phyloP scores from a whole-genome alignment of 2,888 invertebrate genomes.

The Nomada ferruginata region DNA sequence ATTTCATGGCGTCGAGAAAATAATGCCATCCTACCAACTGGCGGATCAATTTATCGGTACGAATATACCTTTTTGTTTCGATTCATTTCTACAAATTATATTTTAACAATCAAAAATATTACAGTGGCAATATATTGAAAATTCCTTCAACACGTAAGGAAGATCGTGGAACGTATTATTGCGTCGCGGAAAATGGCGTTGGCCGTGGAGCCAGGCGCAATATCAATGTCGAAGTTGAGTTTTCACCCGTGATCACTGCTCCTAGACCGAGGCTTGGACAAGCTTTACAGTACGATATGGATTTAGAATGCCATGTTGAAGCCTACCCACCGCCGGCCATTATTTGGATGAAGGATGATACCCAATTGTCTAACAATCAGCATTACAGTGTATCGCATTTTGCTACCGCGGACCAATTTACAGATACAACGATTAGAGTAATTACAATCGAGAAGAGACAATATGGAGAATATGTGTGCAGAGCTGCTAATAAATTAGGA shows the following conservation, averaged over 20 bases:
- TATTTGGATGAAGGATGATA: constrained; percentile 94
- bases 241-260: constrained; percentile 93
- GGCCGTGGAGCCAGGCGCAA: constrained; percentile 93
- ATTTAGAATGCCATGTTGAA: constrained; percentile 96
- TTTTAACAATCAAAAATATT: constrained; percentile 57
- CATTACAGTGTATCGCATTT: constrained; percentile 96
- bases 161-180: constrained; percentile 96
- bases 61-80: constrained; percentile 20
- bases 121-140: constrained; percentile 92
- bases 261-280: constrained; percentile 93
- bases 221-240: constrained; percentile 95
- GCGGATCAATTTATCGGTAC: constrained; percentile 91
- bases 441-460: constrained; percentile 96
- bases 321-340: constrained; percentile 98
- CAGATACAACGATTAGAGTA: constrained; percentile 94
- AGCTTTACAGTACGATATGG: constrained; percentile 97
- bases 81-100: not conserved
- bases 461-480: constrained; percentile 94
- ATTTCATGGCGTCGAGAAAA: constrained; percentile 97
- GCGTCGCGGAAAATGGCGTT: constrained; percentile 95
- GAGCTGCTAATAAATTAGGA: constrained; percentile 95
- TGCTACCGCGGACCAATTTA: constrained; percentile 96
- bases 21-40: constrained; percentile 96
- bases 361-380: constrained; percentile 93
- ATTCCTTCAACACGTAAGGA: constrained; percentile 92